A percentile compares a stretch with the other conserved stretches of the same genome.
Evolutionary conservation across 2,888 invertebrate genomes (phyloP).

Genomic region (Tetragnatha montana): DNA sequence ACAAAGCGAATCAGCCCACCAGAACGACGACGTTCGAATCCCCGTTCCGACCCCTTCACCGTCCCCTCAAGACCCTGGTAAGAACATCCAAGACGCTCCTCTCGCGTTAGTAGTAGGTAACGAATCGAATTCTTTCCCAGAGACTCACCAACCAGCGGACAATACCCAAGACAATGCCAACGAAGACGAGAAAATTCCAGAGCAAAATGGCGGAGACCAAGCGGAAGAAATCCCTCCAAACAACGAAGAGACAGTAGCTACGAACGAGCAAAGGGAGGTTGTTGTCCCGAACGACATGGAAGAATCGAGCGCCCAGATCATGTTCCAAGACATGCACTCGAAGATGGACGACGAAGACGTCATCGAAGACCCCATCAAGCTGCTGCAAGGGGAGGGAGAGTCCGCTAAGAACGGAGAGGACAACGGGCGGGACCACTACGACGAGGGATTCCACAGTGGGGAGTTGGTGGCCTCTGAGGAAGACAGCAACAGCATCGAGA

Average conservation of each 20-base stretch:
- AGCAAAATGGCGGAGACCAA: neutral
- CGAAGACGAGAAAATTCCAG: neutral
- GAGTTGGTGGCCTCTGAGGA: constrained; percentile 65
- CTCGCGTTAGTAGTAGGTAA: neutral
- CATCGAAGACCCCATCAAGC: constrained; percentile 59
- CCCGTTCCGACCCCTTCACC: constrained; percentile 60
- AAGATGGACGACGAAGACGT: constrained; percentile 61
- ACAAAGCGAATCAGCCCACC: neutral
- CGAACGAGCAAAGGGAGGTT: neutral
- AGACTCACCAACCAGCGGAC: neutral
- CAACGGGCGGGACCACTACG: constrained; percentile 60
- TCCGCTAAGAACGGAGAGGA: constrained; percentile 46
- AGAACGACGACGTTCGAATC: constrained; percentile 31
- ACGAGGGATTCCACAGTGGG: constrained; percentile 69
- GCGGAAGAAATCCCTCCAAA: neutral
- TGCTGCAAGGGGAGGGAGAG: constrained; percentile 56
- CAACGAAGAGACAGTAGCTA: neutral
- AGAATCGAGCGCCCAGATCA: neutral
- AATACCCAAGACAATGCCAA: neutral
- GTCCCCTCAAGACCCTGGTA: constrained; percentile 35
- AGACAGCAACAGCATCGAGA: constrained; percentile 63
- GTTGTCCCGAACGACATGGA: neutral
- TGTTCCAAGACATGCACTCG: constrained; percentile 41
- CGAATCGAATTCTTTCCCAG: constrained; percentile 11
- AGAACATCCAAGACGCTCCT: constrained; percentile 24